Base-by-base conservation (phyloP, 2,113 vertebrate species). In the Bujurquina vittata region DNA sequence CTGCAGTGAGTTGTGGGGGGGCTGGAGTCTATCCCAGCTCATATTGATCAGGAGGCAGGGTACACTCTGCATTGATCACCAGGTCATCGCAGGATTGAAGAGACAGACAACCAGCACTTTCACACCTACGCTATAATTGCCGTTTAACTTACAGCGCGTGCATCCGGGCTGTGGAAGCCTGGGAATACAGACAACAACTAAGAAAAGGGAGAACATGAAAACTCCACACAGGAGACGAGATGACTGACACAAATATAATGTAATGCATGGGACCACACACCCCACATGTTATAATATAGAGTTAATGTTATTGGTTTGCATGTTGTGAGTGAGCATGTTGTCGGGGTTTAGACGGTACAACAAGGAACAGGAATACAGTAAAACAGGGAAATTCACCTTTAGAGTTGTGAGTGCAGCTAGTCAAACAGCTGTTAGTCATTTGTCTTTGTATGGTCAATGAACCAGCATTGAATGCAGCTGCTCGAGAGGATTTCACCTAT, bases 371-470 rank as follows among this genome's bases (percentile, higher is more conserved):
- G 11, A 17, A 57, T 58, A 88, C 31, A 75, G 79, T 43, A 83
- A 62, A 62, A 95, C 82, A 92, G 91, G 74, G 23, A 86, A 33
- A 81, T 87, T 90, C 78, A 88, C 86, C 93, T 94, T 89, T 84
- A 62, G 87, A 93, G 79, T 93, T 87, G 88, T 76, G 88, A 92
- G 84, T 85, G 91, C 95, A 94, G 91, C 93, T 89, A 89, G 90
- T 95, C 84, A 96, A 93, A 88, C 97, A 97, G 95, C 95, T 97
- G 97, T 93, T 96, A 84, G 88, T 92, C 93, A 96, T 97, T 97
- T 95, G 93, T 97, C 96, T 97, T 96, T 78, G 37, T 95, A 90
- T 89, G 91, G 89, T 93, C 91, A 65, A 93, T 94, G 92, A 95
- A 94, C 87, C 93, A 94, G 94, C 92, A 92, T 94, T 90, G 86